Evolutionary conservation across 92 coral and sea anemone species (phyloP), one percentile per base, ranked within the genome.

Genomic region (Palythoa heliodiscus): DNA sequence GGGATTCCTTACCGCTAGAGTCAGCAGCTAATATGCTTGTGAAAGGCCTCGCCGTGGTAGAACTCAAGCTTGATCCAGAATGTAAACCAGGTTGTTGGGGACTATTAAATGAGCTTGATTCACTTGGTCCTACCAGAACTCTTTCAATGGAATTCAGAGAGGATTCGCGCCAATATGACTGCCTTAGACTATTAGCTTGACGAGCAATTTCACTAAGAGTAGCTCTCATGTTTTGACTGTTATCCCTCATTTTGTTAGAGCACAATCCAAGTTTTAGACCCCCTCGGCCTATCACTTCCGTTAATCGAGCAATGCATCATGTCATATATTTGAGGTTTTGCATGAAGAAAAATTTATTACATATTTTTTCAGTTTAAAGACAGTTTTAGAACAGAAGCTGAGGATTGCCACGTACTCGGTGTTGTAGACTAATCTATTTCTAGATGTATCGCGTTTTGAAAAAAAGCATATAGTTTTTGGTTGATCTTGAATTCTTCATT

Each of bases 161-260:
- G 43, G 37, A 11, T 19, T 73, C 82, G 43, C 60, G 61, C 70
- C 70, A 20, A 14, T 35, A 84, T 39, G 58, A 54, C 39, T 83
- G 71, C 70, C 72, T 25, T 37, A 83, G 50, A 4, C 43, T 84
- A 5, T 71, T 73, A 1, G 73, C 87, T 61, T 84, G 53, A 14
- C 52, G 87, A 19, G 87, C 87, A 54, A 72, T 55, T 39, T 73
- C 76, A 11, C 72, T 72, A 14, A 84, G 82, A 50, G 71, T 73
- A 70, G 23, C 82, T 16, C 82, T 68, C 75, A 84, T 15, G 52
- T 84, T 84, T 57, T 75, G 61, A 73, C 39, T 24, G 1, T 35
- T 61, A 23, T 64, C 75, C 47, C 1, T 39, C 87, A 52, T 71
- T 53, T 70, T 61, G 2, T 61, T 61, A 61, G 22, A 61, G 68